Evolutionary conservation across 2,797 vertebrate genomes (phyloP).

Genomic region (Podargus strigoides): DNA sequence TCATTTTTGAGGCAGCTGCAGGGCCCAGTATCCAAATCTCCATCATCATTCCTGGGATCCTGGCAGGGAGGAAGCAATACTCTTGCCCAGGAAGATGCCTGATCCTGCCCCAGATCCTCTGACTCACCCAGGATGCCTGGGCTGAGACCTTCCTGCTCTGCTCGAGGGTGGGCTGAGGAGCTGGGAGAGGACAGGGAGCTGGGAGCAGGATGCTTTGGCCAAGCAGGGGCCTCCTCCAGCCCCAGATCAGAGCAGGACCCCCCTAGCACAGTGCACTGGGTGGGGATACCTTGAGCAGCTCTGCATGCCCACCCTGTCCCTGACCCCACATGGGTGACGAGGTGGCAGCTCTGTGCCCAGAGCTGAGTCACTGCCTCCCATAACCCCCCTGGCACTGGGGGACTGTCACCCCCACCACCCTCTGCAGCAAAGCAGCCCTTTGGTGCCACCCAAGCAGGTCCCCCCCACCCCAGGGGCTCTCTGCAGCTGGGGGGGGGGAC

Average conservation of each 20-base stretch:
- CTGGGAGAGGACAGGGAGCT: background rate
- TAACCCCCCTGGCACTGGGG: background rate
- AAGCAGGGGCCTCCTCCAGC: background rate
- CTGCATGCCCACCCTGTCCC: background rate
- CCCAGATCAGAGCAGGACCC: background rate
- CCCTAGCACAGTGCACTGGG: accelerated
- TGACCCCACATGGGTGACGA: background rate
- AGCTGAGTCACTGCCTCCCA: background rate
- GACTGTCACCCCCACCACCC: background rate
- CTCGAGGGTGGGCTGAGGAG: background rate
- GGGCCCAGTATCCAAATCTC: background rate
- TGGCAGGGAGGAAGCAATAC: too few relatives aligned
- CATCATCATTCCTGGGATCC: background rate
- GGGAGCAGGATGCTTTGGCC: background rate
- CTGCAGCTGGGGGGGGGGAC: background rate
- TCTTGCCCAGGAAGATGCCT: background rate
- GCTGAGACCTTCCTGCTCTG: background rate
- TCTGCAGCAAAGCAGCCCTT: background rate
- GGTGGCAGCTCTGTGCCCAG: background rate
- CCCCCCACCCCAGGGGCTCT: background rate
- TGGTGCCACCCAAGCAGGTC: background rate
- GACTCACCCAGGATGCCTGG: accelerated
- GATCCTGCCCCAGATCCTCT: background rate
- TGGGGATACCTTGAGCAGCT: background rate
- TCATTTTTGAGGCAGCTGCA: background rate